Base-by-base conservation (phyloP, 1,140 invertebrate genomes). In the Mesaphorura yosii region DNA sequence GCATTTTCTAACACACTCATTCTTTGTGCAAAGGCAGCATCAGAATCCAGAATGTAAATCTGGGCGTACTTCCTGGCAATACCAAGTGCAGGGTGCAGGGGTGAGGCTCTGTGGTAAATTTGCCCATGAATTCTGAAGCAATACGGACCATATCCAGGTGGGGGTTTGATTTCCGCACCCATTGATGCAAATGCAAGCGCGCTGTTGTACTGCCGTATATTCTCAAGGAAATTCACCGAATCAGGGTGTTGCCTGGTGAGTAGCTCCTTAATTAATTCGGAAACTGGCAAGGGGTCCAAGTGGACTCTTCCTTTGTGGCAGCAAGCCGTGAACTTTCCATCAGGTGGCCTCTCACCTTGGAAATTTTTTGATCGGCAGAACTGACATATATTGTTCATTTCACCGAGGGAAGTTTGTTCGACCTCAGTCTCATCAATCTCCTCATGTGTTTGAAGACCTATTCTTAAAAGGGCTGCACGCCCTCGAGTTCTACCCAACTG, bases 121-220 rank as follows among this genome's bases (percentile, higher is more conserved):
- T 66, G 63, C 14, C 67, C 67, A 50, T 67, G 58, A 29, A 69
- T 42, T 56, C 66, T 63, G 42, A 65, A 68, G 19, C 61, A 61
- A 23, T 62, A 62, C 1, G 59, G 51, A 12, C 53, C 59, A 44
- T 53, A 26, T 1, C 40, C 44, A 27, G 45, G 29, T 12, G 26
- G 34, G 17, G 41, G 19, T 1, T 34, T 37, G 20, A 50, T 50
- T 40, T 50, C 53, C 23, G 57, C 58, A 40, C 63, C 64, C 39
- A 66, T 60, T n/a, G 64, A 68, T 22, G 57, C 60, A 55, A 67
- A 62, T 44, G 63, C 51, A 2, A 66, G 61, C 12, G 46, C 46
- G 37, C 38, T 60, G 53, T 68, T 68, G 56, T 58, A 66, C 5
- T 37, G 44, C 22, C 64, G 28, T 25, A 67, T 63, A 26, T 68